A percentile compares a stretch with the other conserved stretches of the same genome.
These are phyloP conservation scores for Amiota minor DNA, from an alignment of 2,888 invertebrate genomes.

Conservation along the genomic window DNA sequence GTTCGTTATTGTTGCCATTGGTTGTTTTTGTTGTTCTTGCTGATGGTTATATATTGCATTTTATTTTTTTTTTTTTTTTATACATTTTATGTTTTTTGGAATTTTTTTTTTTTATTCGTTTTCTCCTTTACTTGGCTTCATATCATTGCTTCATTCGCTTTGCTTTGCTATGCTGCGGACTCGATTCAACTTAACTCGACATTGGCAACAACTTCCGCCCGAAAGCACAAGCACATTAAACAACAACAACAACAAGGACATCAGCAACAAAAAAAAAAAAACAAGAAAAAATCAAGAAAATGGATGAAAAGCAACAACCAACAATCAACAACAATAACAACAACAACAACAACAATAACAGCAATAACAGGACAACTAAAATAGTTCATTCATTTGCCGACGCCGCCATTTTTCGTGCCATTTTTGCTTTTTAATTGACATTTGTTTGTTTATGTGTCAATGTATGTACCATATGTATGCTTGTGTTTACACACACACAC, in stretches of 20 bases:
- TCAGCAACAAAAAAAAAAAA: neutral
- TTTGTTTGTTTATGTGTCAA: constrained; percentile 53
- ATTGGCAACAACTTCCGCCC: neutral
- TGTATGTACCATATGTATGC: constrained; percentile 16
- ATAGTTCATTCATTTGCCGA: constrained; percentile 12
- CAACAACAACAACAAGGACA: neutral
- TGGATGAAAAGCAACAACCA: neutral
- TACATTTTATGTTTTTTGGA: too few relatives aligned
- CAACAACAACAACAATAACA: neutral
- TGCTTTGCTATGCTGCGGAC: neutral
- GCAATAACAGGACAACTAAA: constrained; percentile 5
- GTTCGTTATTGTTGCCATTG: neutral
- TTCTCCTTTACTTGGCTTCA: neutral
- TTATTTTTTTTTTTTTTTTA: neutral
- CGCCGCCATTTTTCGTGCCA: constrained; percentile 60
- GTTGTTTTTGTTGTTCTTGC: neutral
- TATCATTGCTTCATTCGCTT: neutral
- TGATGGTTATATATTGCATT: constrained; percentile 21
- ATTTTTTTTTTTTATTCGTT: neutral
- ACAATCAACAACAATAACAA: too few relatives aligned
- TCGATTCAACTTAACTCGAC: neutral
- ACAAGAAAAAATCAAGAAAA: neutral
- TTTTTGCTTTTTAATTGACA: constrained; percentile 67
- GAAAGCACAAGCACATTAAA: neutral
- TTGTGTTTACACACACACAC: neutral